Conservation (phyloP, 2,888 invertebrate species). For the Meliscaeva auricollis region DNA sequence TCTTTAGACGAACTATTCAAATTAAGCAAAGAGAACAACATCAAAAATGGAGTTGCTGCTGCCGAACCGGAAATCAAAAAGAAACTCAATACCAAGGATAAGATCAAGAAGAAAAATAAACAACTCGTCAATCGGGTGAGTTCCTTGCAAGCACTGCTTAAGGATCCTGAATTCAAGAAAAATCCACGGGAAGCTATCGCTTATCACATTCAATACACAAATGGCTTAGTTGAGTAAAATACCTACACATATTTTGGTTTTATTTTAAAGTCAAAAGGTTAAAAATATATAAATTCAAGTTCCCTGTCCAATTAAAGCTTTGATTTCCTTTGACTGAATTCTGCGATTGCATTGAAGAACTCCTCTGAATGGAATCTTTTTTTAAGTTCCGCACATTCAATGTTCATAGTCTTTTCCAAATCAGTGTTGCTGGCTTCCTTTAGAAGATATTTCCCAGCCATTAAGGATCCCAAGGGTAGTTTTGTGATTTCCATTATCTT, state of each 20-base stretch:
- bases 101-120: constrained; percentile 79
- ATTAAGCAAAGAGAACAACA: constrained; percentile 78
- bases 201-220: constrained; percentile 81
- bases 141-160: constrained; percentile 80
- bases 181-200: constrained; percentile 81
- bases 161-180: constrained; percentile 81
- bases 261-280: background rate
- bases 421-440: constrained; percentile 86
- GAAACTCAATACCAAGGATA: constrained; percentile 79
- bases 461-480: constrained; percentile 86
- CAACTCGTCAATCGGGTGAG: constrained; percentile 79
- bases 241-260: constrained; percentile 7
- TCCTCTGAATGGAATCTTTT: constrained; percentile 88
- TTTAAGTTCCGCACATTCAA: constrained; percentile 88
- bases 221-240: constrained; percentile 75
- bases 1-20: constrained; percentile 81
- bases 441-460: constrained; percentile 89
- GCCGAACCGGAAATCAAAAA: constrained; percentile 22
- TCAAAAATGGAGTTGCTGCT: constrained; percentile 76
- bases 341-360: constrained; percentile 85
- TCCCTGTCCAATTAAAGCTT: constrained; percentile 40
- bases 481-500: constrained; percentile 86
- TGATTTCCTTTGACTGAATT: constrained; percentile 54
- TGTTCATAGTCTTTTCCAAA: constrained; percentile 88
- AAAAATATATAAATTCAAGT: background rate